Percentiles rank a stretch among this genome's conserved stretches.
Conservation (phyloP, 2,797 vertebrate species). For the Pangasius sanitwongsei region DNA sequence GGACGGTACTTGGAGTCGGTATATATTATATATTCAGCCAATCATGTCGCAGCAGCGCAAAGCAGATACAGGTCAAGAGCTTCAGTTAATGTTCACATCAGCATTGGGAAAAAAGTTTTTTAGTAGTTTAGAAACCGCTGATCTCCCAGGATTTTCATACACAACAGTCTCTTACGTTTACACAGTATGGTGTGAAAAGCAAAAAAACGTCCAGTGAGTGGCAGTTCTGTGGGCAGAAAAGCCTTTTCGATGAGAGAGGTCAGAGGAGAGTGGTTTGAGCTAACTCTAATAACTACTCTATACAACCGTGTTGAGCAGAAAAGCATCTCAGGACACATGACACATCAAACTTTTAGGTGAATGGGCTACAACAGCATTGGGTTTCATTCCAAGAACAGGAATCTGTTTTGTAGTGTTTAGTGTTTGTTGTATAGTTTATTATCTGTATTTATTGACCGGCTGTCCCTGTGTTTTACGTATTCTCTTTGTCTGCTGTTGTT, state of each 20-base stretch:
- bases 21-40: not conserved
- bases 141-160: not conserved
- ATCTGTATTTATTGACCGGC: not conserved
- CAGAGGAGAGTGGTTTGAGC: not conserved
- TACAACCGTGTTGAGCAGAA: not conserved
- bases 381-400: not conserved
- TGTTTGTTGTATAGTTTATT: not conserved
- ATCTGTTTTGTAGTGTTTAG: not conserved
- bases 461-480: too few relatives aligned
- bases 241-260: not conserved
- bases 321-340: not conserved
- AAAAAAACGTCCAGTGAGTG: not conserved
- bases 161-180: not conserved
- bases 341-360: not conserved
- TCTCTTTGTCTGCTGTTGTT: not conserved
- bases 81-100: not conserved
- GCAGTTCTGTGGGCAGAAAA: not conserved
- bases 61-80: not conserved
- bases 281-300: not conserved
- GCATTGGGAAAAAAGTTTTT: too few relatives aligned
- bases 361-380: not conserved
- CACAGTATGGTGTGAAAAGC: not conserved
- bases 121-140: not conserved
- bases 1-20: not conserved
- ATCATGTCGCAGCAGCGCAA: not conserved